Percentiles rank a stretch among this genome's conserved stretches.
Evolutionary conservation across 2,888 invertebrate genomes (phyloP).

Genomic region (Lepidonotus clava): DNA sequence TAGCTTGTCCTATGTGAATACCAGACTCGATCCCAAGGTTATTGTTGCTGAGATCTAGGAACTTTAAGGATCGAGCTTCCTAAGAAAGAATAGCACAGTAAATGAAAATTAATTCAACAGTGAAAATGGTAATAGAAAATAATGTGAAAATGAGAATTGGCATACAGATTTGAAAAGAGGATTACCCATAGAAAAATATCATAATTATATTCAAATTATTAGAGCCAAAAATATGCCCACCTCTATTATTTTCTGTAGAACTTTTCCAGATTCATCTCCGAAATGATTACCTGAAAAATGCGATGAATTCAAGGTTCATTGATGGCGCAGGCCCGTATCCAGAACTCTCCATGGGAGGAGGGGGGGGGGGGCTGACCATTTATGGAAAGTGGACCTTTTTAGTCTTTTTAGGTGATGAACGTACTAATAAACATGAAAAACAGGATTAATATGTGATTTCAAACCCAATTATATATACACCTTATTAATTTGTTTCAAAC

Average conservation of each 20-base stretch:
- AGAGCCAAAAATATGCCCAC: too few relatives aligned
- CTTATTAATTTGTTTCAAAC: too few relatives aligned
- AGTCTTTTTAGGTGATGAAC: too few relatives aligned
- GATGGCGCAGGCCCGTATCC: too few relatives aligned
- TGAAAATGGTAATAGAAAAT: background rate
- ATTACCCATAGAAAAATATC: background rate
- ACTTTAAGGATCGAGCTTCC: slow-evolving; percentile 21
- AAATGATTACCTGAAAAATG: slow-evolving; percentile 37
- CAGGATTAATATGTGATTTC: too few relatives aligned
- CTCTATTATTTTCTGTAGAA: slow-evolving; percentile 18
- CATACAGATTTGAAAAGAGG: background rate
- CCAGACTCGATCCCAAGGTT: slow-evolving; percentile 20
- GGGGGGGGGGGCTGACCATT: too few relatives aligned
- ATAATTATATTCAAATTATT: too few relatives aligned
- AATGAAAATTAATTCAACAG: background rate
- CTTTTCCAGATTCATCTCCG: background rate
- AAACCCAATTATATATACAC: too few relatives aligned
- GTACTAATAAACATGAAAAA: too few relatives aligned
- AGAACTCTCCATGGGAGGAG: too few relatives aligned
- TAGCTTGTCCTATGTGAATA: background rate
- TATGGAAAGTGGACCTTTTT: too few relatives aligned
- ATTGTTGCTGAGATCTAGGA: slow-evolving; percentile 23
- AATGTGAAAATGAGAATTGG: background rate
- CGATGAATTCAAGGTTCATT: too few relatives aligned
- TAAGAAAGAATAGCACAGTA: background rate